These are phyloP conservation scores for Pandemis corylana DNA, from an alignment of 2,888 invertebrate genomes.

Conservation along the genomic window DNA sequence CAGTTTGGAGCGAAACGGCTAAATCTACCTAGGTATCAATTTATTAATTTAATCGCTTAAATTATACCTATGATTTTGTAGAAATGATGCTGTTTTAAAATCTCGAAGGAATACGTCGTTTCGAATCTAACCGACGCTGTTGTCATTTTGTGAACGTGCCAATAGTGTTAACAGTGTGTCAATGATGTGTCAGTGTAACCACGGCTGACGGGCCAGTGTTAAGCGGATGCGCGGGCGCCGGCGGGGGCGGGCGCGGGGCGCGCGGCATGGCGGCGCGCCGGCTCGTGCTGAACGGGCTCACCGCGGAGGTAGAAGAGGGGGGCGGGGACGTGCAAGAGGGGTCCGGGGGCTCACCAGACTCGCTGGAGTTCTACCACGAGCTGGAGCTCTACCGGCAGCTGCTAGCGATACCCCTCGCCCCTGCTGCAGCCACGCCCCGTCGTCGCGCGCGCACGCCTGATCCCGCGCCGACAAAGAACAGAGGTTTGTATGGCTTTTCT, in stretches of 20 bases:
- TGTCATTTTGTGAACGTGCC: neutral
- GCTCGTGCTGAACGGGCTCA: constrained; percentile 77
- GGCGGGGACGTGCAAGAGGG: constrained; percentile 43
- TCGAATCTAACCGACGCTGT: neutral
- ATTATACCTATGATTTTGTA: too few species aligned
- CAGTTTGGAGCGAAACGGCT: too few species aligned
- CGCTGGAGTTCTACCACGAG: constrained; percentile 76
- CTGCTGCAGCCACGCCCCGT: constrained; percentile 40
- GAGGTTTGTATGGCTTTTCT: neutral
- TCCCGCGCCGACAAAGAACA: constrained; percentile 43
- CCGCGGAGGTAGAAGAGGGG: constrained; percentile 69
- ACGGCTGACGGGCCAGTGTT: constrained; percentile 4
- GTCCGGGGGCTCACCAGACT: constrained; percentile 56
- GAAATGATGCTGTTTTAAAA: too few species aligned
- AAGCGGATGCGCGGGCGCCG: constrained; percentile 31
- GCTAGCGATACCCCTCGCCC: constrained; percentile 61
- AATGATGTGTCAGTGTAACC: neutral
- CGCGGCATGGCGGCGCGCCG: constrained; percentile 63
- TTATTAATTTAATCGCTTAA: too few species aligned
- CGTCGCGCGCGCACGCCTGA: constrained; percentile 51
- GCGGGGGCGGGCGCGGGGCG: constrained; percentile 46
- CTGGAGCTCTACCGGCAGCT: constrained; percentile 76
- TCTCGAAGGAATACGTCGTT: neutral
- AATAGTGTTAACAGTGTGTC: neutral
- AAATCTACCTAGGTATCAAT: too few species aligned